Percentiles rank a stretch among this genome's conserved stretches.
Evolutionary conservation across 2,113 vertebrate species (phyloP).

Genomic region (Hystrix brachyura): DNA sequence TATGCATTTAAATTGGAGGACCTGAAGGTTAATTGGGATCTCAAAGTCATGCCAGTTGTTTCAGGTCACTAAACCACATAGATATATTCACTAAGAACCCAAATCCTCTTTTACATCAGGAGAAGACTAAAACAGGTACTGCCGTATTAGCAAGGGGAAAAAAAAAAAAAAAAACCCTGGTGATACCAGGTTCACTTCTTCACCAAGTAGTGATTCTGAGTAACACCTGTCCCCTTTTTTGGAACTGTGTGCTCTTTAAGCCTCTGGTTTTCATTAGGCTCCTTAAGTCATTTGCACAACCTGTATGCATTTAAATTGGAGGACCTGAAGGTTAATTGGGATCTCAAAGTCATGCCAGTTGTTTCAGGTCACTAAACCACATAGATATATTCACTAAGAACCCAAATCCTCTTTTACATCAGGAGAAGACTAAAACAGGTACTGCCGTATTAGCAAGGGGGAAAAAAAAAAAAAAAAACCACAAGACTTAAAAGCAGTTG

Average conservation of each 20-base stretch:
- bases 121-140: slow-evolving; percentile 38
- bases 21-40: neutral
- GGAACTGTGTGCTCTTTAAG: neutral
- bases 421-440: slow-evolving; percentile 21
- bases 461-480: neutral
- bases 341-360: slow-evolving; percentile 8
- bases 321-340: neutral
- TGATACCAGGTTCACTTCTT: neutral
- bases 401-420: neutral
- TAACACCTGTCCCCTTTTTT: neutral
- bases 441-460: slow-evolving; percentile 14
- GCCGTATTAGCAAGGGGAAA: neutral
- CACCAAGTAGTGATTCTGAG: neutral
- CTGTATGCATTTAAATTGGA: neutral
- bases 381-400: slow-evolving; percentile 14
- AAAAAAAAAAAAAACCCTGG: neutral
- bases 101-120: neutral
- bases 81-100: slow-evolving; percentile 13
- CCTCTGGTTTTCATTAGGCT: neutral
- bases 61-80: neutral
- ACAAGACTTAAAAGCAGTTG: neutral
- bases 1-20: slow-evolving; percentile 5
- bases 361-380: slow-evolving; percentile 8
- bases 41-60: slow-evolving; percentile 28
- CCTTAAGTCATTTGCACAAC: neutral